Base-by-base conservation (phyloP, 1,140 invertebrate genomes). In the Matsumurasca onukii region DNA sequence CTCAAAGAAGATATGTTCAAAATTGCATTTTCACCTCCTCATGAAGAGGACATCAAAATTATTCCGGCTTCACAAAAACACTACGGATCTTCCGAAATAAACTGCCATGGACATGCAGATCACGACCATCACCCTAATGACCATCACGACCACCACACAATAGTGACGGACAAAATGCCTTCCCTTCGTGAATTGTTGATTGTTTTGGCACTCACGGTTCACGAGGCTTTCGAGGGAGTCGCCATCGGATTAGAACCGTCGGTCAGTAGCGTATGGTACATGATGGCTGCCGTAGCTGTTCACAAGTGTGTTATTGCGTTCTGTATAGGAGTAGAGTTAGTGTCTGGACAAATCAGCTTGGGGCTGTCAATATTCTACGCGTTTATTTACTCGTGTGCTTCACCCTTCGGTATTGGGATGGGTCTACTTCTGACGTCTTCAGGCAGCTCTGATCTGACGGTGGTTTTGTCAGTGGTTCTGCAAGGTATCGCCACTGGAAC, bases 201-300 rank as follows among this genome's bases (percentile, higher is more conserved):
- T 63, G 81, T 87, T 9, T 75, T 86, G 61, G 88, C 88, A 1
- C 80, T 89, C 9, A 85, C 85, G 0, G 82, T 88, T 66, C 88
- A 89, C 76, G 83, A 85, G 9, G 76, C 88, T 3, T 87, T 89
- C 75, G 88, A 89, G 77, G 88, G 88, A 0, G 77, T 89, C 73
- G 86, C 88, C 3, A 81, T 89, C 45, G 88, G 88, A 3, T 77
- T 89, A 13, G 85, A 86, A 72, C 3, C 74, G 74, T 17, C 52
- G 71, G 2, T 70, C 22, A 70, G 75, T n/a, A 76, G 80, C 66
- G 79, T 86, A 13, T 84, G 82, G 78, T 74, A 79, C 51, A 87
- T 94, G 83, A 90, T 95, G 69, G 86, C 86, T 9, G 94, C 86
- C 0, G 81, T 88, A 1, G 75, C 80, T 27, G 80, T 84, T 9